Percentiles rank a stretch among this genome's conserved stretches.
Evolutionary conservation across 2,888 invertebrate genomes (phyloP).

Genomic region (Drosophila yooni): DNA sequence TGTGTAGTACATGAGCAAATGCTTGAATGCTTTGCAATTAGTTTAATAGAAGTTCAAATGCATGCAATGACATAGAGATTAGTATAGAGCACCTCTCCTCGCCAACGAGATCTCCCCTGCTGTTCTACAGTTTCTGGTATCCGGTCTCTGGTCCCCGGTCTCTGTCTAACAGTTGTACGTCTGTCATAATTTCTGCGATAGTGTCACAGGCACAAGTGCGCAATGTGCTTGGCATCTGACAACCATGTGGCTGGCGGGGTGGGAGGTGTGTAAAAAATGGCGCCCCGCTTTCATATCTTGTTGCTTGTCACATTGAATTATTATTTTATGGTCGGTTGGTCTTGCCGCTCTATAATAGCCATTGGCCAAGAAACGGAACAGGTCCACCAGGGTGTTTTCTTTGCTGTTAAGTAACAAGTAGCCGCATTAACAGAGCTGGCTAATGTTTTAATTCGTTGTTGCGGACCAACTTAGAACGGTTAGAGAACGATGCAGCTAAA

Average conservation of each 20-base stretch:
- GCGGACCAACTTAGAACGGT: conserved; percentile 7
- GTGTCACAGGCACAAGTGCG: conserved; percentile 69
- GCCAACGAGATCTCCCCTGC: not conserved
- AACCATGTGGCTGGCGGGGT: conserved; percentile 22
- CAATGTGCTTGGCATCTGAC: conserved; percentile 52
- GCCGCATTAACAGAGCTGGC: conserved; percentile 43
- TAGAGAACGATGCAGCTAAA: conserved; percentile 8
- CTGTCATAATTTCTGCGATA: conserved; percentile 75
- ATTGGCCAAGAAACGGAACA: conserved; percentile 60
- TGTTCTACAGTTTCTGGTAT: not conserved
- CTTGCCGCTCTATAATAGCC: conserved; percentile 48
- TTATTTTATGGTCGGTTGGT: conserved; percentile 70
- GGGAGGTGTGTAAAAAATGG: conserved; percentile 70
- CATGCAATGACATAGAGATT: conserved; percentile 62
- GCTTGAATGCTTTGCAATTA: conserved; percentile 67
- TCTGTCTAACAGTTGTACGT: conserved; percentile 56
- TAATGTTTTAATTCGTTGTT: conserved; percentile 70
- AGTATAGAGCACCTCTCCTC: conserved; percentile 21
- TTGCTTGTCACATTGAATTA: conserved; percentile 77
- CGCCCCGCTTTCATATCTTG: conserved; percentile 73
- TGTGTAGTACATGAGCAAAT: conserved; percentile 53
- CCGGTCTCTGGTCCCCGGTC: conserved; percentile 7
- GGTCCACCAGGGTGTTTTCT: conserved; percentile 50
- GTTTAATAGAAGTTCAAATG: conserved; percentile 78
- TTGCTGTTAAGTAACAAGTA: conserved; percentile 27